A percentile compares a stretch with the other conserved stretches of the same genome.
phyloP scores from a whole-genome alignment of 2,888 invertebrate genomes.

The Mythimna pallens region DNA sequence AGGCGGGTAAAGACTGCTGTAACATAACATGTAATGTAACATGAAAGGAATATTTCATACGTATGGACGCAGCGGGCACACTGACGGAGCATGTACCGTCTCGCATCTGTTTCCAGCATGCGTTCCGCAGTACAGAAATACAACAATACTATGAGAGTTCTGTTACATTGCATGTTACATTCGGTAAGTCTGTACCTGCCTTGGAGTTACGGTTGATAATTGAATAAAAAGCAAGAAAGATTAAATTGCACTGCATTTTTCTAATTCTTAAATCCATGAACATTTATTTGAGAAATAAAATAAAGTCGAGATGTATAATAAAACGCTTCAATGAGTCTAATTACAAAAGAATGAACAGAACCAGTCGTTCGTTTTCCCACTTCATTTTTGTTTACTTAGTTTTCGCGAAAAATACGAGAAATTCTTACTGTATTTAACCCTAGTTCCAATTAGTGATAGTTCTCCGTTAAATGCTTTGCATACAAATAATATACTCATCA shows the following conservation, averaged over 20 bases:
- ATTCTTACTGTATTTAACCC: neutral
- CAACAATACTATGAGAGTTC: too few relatives aligned
- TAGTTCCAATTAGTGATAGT: constrained; percentile 11
- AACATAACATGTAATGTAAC: too few relatives aligned
- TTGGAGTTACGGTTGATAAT: too few relatives aligned
- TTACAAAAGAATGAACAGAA: constrained; percentile 10
- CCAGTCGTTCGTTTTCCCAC: neutral
- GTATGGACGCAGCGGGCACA: too few relatives aligned
- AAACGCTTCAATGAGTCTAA: neutral
- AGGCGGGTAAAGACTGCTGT: too few relatives aligned
- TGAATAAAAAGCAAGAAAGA: neutral
- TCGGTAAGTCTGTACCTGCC: too few relatives aligned
- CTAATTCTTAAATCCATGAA: neutral
- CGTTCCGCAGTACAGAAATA: too few relatives aligned
- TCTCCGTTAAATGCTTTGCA: neutral
- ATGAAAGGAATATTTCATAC: too few relatives aligned
- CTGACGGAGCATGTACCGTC: too few relatives aligned
- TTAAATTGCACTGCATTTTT: neutral
- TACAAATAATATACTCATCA: neutral
- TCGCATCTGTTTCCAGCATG: too few relatives aligned
- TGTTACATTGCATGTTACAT: too few relatives aligned
- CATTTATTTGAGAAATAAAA: neutral
- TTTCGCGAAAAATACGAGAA: constrained; percentile 9
- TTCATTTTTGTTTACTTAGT: neutral
- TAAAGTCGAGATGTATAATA: neutral